phyloP scores from a whole-genome alignment of 2,888 invertebrate genomes.

The Sepiola atlantica region DNA sequence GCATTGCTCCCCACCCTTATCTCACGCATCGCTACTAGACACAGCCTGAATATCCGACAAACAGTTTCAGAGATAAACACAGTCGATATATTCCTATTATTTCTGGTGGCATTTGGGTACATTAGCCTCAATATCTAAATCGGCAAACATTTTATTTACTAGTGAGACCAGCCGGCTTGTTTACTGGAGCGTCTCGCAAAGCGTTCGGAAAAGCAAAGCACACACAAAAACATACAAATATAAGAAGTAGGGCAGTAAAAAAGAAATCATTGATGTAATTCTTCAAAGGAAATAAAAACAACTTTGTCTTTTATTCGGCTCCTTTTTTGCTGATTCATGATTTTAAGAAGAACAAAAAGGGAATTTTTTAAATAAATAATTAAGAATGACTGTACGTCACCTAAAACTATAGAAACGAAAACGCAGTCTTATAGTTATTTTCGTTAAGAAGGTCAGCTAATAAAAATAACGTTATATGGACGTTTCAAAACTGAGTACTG shows the following conservation, averaged over 20 bases:
- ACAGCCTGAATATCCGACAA: background rate
- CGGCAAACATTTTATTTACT: background rate
- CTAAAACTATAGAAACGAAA: no score
- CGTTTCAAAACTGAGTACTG: no score
- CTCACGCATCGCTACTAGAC: no score
- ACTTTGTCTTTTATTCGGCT: background rate
- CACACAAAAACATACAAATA: background rate
- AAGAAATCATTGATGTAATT: background rate
- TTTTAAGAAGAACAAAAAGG: background rate
- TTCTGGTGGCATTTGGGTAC: slow-evolving; percentile 20
- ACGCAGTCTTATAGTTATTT: no score
- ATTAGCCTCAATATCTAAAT: background rate
- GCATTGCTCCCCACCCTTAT: no score
- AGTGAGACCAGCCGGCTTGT: background rate
- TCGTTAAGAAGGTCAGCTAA: no score
- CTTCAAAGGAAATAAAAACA: background rate
- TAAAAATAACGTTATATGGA: no score
- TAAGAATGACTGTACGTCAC: no score
- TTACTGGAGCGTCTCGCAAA: background rate
- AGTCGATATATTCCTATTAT: background rate
- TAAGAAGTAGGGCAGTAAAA: background rate
- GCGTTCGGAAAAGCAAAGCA: background rate
- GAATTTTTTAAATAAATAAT: no score
- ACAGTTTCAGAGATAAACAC: background rate
- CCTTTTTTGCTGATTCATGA: background rate